A percentile compares a stretch with the other conserved stretches of the same genome.
These are phyloP conservation scores for Callosobruchus maculatus DNA, from an alignment of 2,888 invertebrate genomes.

Conservation along the genomic window DNA sequence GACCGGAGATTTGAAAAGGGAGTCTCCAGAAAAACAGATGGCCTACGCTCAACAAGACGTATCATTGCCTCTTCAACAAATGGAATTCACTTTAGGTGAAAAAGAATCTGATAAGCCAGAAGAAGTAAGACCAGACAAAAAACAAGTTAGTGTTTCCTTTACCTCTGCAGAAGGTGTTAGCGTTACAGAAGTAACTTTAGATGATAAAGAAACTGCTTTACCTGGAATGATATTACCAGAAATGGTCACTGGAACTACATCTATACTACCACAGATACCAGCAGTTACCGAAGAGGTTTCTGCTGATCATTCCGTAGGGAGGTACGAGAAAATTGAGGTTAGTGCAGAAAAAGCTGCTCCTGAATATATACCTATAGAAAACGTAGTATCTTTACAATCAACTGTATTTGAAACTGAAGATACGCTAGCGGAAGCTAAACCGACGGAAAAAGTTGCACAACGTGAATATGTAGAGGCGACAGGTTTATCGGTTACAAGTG, in stretches of 20 bases:
- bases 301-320: constrained; percentile 45
- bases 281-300: constrained; percentile 59
- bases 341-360: constrained; percentile 27
- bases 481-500: constrained; percentile 55
- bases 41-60: constrained; percentile 48
- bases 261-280: constrained; percentile 55
- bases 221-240: constrained; percentile 44
- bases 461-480: constrained; percentile 55
- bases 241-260: constrained; percentile 52
- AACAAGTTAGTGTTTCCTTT: constrained; percentile 52
- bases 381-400: constrained; percentile 57
- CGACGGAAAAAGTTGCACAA: constrained; percentile 50
- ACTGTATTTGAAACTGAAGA: constrained; percentile 59
- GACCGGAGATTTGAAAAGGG: constrained; percentile 49
- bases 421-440: constrained; percentile 44
- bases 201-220: constrained; percentile 53
- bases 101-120: constrained; percentile 51
- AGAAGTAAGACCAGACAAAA: constrained; percentile 53
- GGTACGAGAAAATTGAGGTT: constrained; percentile 28
- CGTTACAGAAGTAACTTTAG: constrained; percentile 55
- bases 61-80: constrained; percentile 49
- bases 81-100: constrained; percentile 51
- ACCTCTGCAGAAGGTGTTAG: constrained; percentile 59
- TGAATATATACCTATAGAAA: constrained; percentile 51
- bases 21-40: constrained; percentile 46